Percentiles rank a stretch among this genome's conserved stretches.
phyloP scores from a whole-genome alignment of 2,797 vertebrate genomes.

The Dipus sagitta region DNA sequence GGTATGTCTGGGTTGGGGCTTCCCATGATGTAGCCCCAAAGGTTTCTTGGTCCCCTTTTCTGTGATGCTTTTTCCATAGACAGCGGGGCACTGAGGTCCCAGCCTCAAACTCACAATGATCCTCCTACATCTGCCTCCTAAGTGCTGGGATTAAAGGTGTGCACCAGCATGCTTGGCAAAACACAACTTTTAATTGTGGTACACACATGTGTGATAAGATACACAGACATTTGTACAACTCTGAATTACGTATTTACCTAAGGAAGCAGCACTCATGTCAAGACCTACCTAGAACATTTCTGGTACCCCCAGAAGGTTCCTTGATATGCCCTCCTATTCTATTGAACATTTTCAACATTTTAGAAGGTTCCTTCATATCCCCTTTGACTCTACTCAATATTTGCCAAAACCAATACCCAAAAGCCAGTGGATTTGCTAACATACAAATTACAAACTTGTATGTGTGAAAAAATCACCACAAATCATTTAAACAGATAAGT shows the following conservation, averaged over 20 bases:
- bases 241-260: not conserved
- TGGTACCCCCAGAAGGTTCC: too few species aligned
- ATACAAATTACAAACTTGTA: not conserved
- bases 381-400: not conserved
- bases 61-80: slow-evolving; percentile 73
- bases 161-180: not conserved
- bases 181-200: not conserved
- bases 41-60: slow-evolving; percentile 56
- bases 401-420: not conserved
- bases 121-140: too few species aligned
- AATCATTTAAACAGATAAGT: not conserved
- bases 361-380: not conserved
- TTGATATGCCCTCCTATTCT: too few species aligned
- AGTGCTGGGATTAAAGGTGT: too few species aligned
- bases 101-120: too few species aligned
- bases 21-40: slow-evolving; percentile 62
- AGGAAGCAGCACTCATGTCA: not conserved
- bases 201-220: not conserved
- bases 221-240: not conserved
- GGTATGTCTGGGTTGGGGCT: slow-evolving; percentile 34
- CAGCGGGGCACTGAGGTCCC: not conserved
- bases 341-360: not conserved
- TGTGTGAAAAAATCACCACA: not conserved
- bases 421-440: not conserved
- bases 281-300: not conserved